Base-by-base conservation (phyloP, 2,888 invertebrate species). In the Disparrhopalites patrizii region DNA sequence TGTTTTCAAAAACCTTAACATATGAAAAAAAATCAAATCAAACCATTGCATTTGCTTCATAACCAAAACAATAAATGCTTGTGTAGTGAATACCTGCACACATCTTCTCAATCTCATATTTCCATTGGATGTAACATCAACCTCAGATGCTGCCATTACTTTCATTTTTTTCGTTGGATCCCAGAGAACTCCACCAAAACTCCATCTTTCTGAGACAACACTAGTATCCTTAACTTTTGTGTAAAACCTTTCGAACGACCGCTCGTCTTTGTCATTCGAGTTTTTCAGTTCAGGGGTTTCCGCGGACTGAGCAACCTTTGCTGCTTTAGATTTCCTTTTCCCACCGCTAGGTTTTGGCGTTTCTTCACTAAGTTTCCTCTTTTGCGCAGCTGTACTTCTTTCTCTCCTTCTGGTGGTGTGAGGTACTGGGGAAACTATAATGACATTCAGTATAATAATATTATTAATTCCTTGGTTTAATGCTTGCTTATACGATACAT, bases 141-240 rank as follows among this genome's bases (percentile, higher is more conserved):
- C 55, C 67, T 71, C 72, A 8, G 70, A 74, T 18, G 66, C 68
- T 10, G 68, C 62, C 40, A 74, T 69, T 1, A 69, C 69, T 58
- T 71, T 72, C 61, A 69, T 66, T 62, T 70, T 71, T 15, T 68
- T 69, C 18, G 36, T 62, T 23, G 71, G 72, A 54, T 74, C 74
- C 71, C 72, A 74, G 18, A 69, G 56, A 18, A 74, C 71, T 30
- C 70, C 72, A 18, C 72, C 69, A 38, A 74, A 67, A 50, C 66
- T 71, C 74, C 74, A 74, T n/a, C 62, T 60, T 36, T 68, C 70
- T 33, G 72, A 67, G 3, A 74, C 54, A 10, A 61, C 38, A 38
- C 69, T 60, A 23, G 60, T 60, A 2, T 55, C 65, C 54, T 70
- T 71, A 1, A 71, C 55, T 3, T 67, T 65, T 15, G 54, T 51